phyloP scores from a whole-genome alignment of 2,797 vertebrate genomes.

The Psittacula derbiana region DNA sequence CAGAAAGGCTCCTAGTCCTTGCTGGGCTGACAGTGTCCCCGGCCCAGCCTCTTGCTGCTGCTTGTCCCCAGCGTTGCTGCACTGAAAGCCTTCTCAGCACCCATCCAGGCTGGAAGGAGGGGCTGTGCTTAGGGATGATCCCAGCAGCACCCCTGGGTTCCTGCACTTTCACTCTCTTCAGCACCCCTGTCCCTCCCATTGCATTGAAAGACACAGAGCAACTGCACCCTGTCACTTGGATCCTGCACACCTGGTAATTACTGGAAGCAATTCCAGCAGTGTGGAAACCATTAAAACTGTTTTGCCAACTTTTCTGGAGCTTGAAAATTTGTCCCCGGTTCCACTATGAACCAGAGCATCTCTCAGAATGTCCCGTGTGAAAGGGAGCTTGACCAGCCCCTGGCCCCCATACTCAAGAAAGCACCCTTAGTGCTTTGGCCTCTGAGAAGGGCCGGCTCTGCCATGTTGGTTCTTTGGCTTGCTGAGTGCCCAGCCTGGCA shows the following conservation, averaged over 20 bases:
- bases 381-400: not conserved
- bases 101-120: not conserved
- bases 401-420: not conserved
- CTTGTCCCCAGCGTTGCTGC: not conserved
- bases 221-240: not conserved
- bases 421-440: not conserved
- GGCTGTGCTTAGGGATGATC: not conserved
- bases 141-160: not conserved
- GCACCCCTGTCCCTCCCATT: rapidly evolving
- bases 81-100: not conserved
- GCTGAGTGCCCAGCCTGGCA: not conserved
- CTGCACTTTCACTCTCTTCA: not conserved
- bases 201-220: not conserved
- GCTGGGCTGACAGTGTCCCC: not conserved
- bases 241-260: not conserved
- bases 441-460: not conserved
- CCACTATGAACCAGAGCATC: not conserved
- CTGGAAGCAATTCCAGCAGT: not conserved
- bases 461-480: rapidly evolving
- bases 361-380: rapidly evolving
- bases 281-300: not conserved
- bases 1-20: not conserved
- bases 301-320: not conserved
- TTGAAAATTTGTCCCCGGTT: not conserved
- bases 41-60: not conserved